Evolutionary conservation across 2,113 vertebrate genomes (phyloP).

Genomic region (Amphilophus citrinellus): DNA sequence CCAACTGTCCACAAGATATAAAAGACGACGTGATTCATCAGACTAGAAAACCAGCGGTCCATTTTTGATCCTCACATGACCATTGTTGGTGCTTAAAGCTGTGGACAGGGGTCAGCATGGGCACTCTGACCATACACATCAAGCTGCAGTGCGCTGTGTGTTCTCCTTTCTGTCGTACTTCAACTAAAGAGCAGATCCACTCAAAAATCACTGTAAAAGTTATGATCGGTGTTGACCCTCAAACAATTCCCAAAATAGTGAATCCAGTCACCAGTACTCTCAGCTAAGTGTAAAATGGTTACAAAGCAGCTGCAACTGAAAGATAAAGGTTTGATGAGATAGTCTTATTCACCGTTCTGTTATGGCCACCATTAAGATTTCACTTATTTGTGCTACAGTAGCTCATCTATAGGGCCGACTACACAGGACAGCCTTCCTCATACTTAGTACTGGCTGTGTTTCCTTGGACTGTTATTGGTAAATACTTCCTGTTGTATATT

Average conservation of each 20-base stretch:
- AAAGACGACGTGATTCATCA: not conserved
- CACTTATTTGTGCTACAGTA: conserved; percentile 5
- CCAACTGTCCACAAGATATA: not conserved
- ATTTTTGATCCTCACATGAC: not conserved
- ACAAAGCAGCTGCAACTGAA: not conserved
- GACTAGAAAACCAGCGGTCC: not conserved
- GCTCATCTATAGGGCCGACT: not conserved
- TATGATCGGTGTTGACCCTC: not conserved
- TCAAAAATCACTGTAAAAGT: not conserved
- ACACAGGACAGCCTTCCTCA: not conserved
- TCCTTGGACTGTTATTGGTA: not conserved
- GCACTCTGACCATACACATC: not conserved
- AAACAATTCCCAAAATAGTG: not conserved
- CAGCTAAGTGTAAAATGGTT: not conserved
- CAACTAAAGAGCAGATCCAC: not conserved
- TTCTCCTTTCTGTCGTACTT: not conserved
- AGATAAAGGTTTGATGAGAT: not conserved
- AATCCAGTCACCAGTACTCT: not conserved
- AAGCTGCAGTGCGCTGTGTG: not conserved
- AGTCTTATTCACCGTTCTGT: not conserved
- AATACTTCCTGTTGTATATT: not conserved
- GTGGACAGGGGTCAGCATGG: not conserved
- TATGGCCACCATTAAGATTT: not conserved
- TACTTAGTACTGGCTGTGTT: not conserved
- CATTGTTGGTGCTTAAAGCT: not conserved